These are phyloP conservation scores for Nylanderia fulva DNA, from an alignment of 1,140 invertebrate species.

Conservation along the genomic window DNA sequence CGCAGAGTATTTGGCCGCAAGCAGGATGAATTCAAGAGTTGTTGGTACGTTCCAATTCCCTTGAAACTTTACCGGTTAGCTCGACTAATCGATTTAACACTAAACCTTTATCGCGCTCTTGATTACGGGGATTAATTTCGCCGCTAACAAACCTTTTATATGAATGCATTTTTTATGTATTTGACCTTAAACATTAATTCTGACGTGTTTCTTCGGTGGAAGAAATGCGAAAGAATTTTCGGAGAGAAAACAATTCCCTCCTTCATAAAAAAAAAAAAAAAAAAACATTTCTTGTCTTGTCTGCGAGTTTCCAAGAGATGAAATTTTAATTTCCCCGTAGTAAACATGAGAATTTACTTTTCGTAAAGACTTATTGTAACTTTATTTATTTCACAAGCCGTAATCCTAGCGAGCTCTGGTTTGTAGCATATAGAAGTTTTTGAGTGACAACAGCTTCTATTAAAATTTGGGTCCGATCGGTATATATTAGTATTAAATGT, in stretches of 20 bases:
- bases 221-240: background rate
- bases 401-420: too few relatives aligned
- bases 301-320: background rate
- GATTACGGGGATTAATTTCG: slow-evolving; percentile 11
- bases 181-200: slow-evolving; percentile 16
- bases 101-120: slow-evolving; percentile 30
- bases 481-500: too few relatives aligned
- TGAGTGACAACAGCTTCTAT: too few relatives aligned
- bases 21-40: background rate
- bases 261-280: slow-evolving; percentile 7
- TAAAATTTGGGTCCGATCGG: too few relatives aligned
- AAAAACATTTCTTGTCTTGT: slow-evolving; percentile 33
- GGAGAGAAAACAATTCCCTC: background rate
- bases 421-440: too few relatives aligned
- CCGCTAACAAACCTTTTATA: slow-evolving; percentile 29
- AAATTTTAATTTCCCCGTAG: slow-evolving; percentile 37
- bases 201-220: background rate
- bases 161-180: background rate
- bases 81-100: slow-evolving; percentile 53
- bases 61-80: slow-evolving; percentile 52
- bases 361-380: slow-evolving; percentile 17
- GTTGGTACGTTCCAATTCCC: background rate
- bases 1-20: background rate
- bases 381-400: slow-evolving; percentile 25
- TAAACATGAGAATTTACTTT: slow-evolving; percentile 44